Evolutionary conservation across 2,888 invertebrate species (phyloP).

Genomic region (Nomada lathburiana): DNA sequence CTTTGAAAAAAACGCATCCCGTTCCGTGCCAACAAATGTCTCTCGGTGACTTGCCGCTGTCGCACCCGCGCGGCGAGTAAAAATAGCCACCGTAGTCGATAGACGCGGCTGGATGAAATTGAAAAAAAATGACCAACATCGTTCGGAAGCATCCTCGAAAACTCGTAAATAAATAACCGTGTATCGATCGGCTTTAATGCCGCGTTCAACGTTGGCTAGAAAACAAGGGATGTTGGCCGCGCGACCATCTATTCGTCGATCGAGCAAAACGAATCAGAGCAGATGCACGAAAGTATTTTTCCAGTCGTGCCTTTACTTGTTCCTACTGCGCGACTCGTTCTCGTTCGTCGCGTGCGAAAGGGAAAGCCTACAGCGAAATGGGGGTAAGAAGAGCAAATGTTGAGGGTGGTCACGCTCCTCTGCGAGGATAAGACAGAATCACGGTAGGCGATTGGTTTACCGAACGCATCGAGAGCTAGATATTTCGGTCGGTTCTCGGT

Average conservation of each 20-base stretch:
- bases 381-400: neutral
- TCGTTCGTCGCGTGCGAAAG: neutral
- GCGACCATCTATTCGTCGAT: neutral
- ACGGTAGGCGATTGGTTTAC: constrained; percentile 59
- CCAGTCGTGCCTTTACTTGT: neutral
- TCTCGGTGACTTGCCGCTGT: neutral
- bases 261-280: neutral
- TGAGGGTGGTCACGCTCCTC: neutral
- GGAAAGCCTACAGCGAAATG: neutral
- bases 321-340: neutral
- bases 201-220: neutral
- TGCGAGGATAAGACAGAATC: constrained; percentile 57
- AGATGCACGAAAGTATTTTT: too few species aligned
- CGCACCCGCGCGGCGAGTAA: constrained; percentile 3
- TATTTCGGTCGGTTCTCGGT: constrained; percentile 48
- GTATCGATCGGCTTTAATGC: constrained; percentile 25
- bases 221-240: neutral
- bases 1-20: constrained; percentile 22
- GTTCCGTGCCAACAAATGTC: constrained; percentile 2
- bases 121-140: constrained; percentile 16
- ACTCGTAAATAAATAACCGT: constrained; percentile 34
- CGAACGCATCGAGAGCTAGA: constrained; percentile 48
- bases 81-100: constrained; percentile 22
- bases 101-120: constrained; percentile 12
- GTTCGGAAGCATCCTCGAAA: constrained; percentile 4